Evolutionary conservation across 1,140 invertebrate genomes (phyloP).

Genomic region (Cotesia chilonis): DNA sequence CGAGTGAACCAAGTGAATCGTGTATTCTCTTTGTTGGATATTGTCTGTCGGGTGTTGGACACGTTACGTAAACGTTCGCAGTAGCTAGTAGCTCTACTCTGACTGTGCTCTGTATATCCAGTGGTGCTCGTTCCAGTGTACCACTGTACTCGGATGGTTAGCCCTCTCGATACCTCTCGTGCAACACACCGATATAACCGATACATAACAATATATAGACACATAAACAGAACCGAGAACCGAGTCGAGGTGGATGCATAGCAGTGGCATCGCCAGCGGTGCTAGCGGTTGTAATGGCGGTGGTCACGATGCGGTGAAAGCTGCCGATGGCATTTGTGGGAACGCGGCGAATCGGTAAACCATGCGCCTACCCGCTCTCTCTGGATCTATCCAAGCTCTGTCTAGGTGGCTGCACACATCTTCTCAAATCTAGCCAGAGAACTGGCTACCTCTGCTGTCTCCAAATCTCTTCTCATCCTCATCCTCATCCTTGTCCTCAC

Average conservation of each 20-base stretch:
- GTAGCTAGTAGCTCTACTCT: neutral
- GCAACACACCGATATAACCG: neutral
- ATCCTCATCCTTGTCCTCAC: too few relatives aligned
- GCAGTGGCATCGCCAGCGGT: slow-evolving; percentile 16
- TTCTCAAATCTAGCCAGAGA: slow-evolving; percentile 5
- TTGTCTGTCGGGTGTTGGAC: slow-evolving; percentile 1
- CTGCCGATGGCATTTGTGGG: slow-evolving; percentile 56
- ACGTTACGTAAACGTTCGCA: neutral
- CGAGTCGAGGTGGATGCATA: too few relatives aligned
- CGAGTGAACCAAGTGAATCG: slow-evolving; percentile 1
- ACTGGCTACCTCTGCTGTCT: too few relatives aligned
- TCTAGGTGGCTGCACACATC: slow-evolving; percentile 25
- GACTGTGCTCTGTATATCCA: neutral
- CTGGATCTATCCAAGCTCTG: neutral
- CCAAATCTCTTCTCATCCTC: too few relatives aligned
- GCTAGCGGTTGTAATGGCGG: slow-evolving; percentile 41
- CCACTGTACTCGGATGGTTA: slow-evolving; percentile 6
- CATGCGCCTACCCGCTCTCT: slow-evolving; percentile 43
- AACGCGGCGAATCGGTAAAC: slow-evolving; percentile 51
- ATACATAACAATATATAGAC: neutral
- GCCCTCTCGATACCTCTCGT: slow-evolving; percentile 11
- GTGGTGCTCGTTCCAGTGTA: neutral
- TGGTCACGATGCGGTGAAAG: slow-evolving; percentile 42
- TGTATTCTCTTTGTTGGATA: slow-evolving; percentile 13
- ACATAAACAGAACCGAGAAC: neutral